phyloP scores from a whole-genome alignment of 2,888 invertebrate genomes.

The Adineta ricciae region DNA sequence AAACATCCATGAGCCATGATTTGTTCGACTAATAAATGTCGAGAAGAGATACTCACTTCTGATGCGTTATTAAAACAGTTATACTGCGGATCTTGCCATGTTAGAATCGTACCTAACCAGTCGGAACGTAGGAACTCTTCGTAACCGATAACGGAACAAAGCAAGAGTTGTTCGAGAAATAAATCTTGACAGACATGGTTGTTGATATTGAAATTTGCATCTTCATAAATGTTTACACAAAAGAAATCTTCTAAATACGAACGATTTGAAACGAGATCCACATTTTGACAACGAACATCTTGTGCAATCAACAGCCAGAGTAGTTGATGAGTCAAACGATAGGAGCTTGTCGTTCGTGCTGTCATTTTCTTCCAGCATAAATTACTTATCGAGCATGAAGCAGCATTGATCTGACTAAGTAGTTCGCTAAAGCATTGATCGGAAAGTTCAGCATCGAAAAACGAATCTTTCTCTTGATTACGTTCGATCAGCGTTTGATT shows the following conservation, averaged over 20 bases:
- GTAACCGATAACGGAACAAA: not conserved
- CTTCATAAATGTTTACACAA: not conserved
- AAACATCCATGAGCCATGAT: not conserved
- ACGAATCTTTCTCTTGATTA: not conserved
- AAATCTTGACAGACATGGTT: not conserved
- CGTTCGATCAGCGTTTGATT: not conserved
- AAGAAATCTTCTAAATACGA: not conserved
- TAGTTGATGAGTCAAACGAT: not conserved
- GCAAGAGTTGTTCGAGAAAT: not conserved
- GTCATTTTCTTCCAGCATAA: not conserved
- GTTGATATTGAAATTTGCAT: not conserved
- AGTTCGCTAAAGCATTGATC: not conserved
- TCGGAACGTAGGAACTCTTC: not conserved
- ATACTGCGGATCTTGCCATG: not conserved
- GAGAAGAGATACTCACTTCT: too few relatives aligned
- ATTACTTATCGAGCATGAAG: too few relatives aligned
- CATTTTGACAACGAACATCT: not conserved
- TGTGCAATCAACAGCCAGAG: not conserved
- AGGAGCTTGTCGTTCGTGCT: not conserved
- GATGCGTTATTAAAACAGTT: not conserved
- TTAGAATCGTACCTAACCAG: not conserved
- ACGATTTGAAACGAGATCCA: not conserved
- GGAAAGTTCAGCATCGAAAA: not conserved
- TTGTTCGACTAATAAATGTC: slow-evolving; percentile 1
- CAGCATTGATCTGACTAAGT: not conserved